Percentiles rank a stretch among this genome's conserved stretches.
phyloP scores from a whole-genome alignment of 2,113 vertebrate species.

The Phylloscopus whistleri region DNA sequence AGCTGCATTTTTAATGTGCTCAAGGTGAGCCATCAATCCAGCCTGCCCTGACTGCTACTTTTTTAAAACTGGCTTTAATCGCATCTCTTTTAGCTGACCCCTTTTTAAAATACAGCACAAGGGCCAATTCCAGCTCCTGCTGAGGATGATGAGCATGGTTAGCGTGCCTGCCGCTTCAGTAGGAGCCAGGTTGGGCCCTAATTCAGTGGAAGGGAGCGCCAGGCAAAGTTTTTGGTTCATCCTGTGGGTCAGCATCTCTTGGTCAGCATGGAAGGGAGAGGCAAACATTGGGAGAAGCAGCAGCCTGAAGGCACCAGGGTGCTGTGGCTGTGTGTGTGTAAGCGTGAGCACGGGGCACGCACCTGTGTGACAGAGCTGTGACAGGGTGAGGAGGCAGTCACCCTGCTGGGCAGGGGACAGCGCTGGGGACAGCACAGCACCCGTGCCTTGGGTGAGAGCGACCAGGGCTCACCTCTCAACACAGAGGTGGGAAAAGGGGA shows the following conservation, averaged over 20 bases:
- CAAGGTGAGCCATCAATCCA: not conserved
- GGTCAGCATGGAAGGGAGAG: rapidly evolving
- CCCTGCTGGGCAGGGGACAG: not conserved
- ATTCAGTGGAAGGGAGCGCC: not conserved
- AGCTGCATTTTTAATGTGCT: not conserved
- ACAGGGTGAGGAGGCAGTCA: not conserved
- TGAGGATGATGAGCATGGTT: not conserved
- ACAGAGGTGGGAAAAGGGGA: not conserved
- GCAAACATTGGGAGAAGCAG: not conserved
- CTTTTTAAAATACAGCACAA: not conserved
- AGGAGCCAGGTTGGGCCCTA: not conserved
- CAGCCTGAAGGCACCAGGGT: not conserved
- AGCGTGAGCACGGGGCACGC: rapidly evolving
- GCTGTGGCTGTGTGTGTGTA: not conserved
- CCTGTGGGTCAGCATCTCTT: not conserved
- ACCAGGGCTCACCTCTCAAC: not conserved
- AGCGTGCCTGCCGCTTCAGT: not conserved
- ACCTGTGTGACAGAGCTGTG: too few species aligned
- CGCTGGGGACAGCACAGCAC: not conserved
- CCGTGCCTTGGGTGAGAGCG: rapidly evolving
- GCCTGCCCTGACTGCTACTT: not conserved
- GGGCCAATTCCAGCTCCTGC: not conserved
- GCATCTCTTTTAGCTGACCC: not conserved
- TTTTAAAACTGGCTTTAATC: not conserved
- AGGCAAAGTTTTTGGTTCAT: not conserved